Evolutionary conservation across 2,113 vertebrate species (phyloP), one percentile per base, ranked within the genome.

Genomic region (Tichodroma muraria): DNA sequence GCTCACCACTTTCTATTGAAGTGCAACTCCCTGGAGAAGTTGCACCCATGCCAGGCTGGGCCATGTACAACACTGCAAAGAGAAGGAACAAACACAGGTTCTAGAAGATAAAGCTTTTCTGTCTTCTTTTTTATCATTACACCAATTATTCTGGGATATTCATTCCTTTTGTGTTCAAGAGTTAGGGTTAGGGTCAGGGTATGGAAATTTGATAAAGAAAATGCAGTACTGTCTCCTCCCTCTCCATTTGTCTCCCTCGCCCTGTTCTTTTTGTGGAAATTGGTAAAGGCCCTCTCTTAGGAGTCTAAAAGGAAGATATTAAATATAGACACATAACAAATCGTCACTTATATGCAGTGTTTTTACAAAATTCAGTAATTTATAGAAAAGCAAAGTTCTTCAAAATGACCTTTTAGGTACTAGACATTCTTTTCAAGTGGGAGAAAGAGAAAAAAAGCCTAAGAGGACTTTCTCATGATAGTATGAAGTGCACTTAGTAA

Each of bases 401-500:
- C 60, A 95, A 20, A 91, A 90, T 91, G 95, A 96, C 93, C 95
- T 94, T 96, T 95, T 80, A 91, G 79, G 50, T 83, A 90, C 56
- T 94, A 96, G 88, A 95, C 33, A 91, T 95, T 94, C 86, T 91
- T 88, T 31, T 97, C 30, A 94, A 96, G 91, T 91, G 85, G 60
- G 44, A 83, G 52, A 88, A 93, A 78, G 85, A 88, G 35, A 21
- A 70, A 93, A 92, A 84, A 63, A 16, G 0, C 37, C 60, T 79
- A 85, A 77, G 88, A 94, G 88, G 89, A 88, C 44, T 91, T 96
- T 93, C 76, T 91, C 49, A 45, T 80, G 76, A 49, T 75, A 44
- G 37, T 20, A 65, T 95, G 87, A 91, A 94, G 79, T 94, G 91
- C 94, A 91, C 94, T 97, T 91, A 94, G 82, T 64, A 77, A 53